Base-by-base conservation (phyloP, 2,888 invertebrate genomes). In the Aromia moschata region DNA sequence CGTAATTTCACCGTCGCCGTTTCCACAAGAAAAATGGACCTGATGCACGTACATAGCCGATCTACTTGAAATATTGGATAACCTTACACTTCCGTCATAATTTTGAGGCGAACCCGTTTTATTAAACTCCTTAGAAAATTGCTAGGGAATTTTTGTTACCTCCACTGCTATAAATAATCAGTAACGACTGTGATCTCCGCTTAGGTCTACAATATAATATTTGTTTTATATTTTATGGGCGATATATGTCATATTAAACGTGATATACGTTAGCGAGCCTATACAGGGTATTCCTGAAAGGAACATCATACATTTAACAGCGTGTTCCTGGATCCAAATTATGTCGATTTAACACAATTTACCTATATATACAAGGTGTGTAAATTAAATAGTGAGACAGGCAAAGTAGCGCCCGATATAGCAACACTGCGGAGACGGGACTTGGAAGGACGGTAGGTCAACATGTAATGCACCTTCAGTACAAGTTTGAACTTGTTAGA, bases 31-130 rank as follows among this genome's bases (percentile, higher is more conserved):
- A 17, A 18, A 43, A 17, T 40, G 17, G 40, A 40, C 40, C 40
- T 40, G 40, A 40, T 40, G 40, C 40, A 40, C 12, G 36, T 11
- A 36, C n/a, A 7, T 25, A n/a, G n/a, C 12, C 18, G 15, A 31
- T 46, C 17, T 15, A 25, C 17, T 46, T 46, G 33, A 46, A 46
- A 31, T 46, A 46, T 46, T 46, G 33, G 25, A 33, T 46, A 9
- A 15, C 33, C 33, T 33, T 31, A 16, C 45, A 33, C 45, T 11
- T 36, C 25, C 25, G 1, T 25, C 43, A 25, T 43, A 43, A 43
- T 43, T 43, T 43, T 12, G 25, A 43, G n/a, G 9, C 43, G 14
- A 17, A 25, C n/a, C 25, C n/a, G 12, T 43, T 43, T 20, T 43
- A 43, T 43, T 43, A 43, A 43, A 43, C 25, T 12, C n/a, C 5